Evolutionary conservation across 2,888 invertebrate species (phyloP).

Genomic region (Didymodactylos carnosus): DNA sequence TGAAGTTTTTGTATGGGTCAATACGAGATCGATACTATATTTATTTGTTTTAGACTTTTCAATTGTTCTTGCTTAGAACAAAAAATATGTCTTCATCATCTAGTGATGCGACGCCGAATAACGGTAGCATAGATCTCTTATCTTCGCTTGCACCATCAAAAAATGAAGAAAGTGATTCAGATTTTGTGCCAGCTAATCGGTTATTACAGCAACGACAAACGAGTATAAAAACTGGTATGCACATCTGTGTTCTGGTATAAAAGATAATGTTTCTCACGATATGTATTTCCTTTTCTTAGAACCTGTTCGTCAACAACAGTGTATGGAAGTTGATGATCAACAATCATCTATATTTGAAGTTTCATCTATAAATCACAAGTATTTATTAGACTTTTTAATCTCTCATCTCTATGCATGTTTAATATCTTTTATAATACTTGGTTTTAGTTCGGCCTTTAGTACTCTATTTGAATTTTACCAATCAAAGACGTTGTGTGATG

Average conservation of each 20-base stretch:
- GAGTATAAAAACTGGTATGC: not conserved
- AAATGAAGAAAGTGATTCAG: no score
- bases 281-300: no score
- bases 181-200: not conserved
- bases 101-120: no score
- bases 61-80: no score
- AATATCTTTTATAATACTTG: not conserved
- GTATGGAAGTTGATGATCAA: not conserved
- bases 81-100: no score
- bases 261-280: no score
- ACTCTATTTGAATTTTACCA: constrained; percentile 27
- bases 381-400: not conserved
- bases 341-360: not conserved
- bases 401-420: not conserved
- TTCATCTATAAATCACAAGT: not conserved
- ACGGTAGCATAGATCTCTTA: no score
- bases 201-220: not conserved
- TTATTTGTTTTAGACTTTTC: no score
- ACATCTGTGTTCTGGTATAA: no score
- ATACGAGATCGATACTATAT: no score
- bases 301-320: not conserved
- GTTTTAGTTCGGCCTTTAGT: not conserved
- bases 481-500: constrained; percentile 34
- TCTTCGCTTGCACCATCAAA: no score
- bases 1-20: no score